These are phyloP conservation scores for Coecobrya sp. DNA, from an alignment of 2,888 invertebrate genomes.

Conservation along the genomic window DNA sequence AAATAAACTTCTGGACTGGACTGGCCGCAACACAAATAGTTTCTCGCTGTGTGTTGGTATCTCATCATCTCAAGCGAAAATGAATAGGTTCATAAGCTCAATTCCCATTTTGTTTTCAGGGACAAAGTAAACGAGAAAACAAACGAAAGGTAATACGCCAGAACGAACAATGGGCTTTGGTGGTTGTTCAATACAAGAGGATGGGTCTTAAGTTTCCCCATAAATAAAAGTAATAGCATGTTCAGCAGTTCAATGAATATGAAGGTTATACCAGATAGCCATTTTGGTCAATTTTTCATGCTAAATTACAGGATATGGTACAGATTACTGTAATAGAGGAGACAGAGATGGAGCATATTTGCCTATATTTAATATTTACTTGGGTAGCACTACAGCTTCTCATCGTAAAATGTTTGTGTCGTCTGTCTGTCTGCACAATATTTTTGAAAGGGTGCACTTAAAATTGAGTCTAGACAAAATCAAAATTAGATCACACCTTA, in stretches of 20 bases:
- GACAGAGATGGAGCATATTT: too few species aligned
- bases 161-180: constrained; percentile 50
- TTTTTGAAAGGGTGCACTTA: too few species aligned
- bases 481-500: too few species aligned
- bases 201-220: constrained; percentile 42
- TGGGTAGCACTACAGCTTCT: too few species aligned
- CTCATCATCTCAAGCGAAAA: background rate
- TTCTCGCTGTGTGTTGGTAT: background rate
- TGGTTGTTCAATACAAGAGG: constrained; percentile 54
- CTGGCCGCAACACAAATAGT: background rate
- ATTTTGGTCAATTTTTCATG: constrained; percentile 14
- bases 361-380: too few species aligned
- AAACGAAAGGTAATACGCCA: constrained; percentile 60
- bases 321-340: too few species aligned
- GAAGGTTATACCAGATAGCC: background rate
- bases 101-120: constrained; percentile 10
- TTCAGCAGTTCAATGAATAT: background rate
- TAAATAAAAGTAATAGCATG: background rate
- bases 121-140: background rate
- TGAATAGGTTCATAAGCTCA: constrained; percentile 7
- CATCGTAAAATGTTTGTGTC: too few species aligned
- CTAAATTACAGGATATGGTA: too few species aligned
- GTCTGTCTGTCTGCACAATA: too few species aligned
- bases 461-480: too few species aligned
- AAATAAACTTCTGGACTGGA: constrained; percentile 9